Evolutionary conservation across 2,797 vertebrate species (phyloP).

Genomic region (Epinephelus coioides): DNA sequence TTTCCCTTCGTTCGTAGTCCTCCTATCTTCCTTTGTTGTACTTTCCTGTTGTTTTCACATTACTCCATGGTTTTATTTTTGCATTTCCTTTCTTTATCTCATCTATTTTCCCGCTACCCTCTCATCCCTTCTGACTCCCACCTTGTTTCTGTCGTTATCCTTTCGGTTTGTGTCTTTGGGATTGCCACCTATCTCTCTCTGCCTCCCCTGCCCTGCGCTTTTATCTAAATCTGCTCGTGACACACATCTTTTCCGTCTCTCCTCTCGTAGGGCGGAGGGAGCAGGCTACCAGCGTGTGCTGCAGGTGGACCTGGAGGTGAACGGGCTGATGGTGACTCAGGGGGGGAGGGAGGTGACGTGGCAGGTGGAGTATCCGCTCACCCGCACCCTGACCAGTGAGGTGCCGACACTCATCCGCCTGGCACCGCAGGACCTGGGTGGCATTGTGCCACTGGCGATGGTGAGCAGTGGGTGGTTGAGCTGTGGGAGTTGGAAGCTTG

Average conservation of each 20-base stretch:
- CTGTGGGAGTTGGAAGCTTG: not conserved
- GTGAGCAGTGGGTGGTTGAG: slow-evolving; percentile 82
- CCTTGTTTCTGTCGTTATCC: slow-evolving; percentile 36
- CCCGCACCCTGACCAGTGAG: slow-evolving; percentile 83
- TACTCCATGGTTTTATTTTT: slow-evolving; percentile 9
- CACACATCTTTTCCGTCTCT: slow-evolving; percentile 37
- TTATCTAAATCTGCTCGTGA: slow-evolving; percentile 61
- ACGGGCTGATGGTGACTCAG: slow-evolving; percentile 89
- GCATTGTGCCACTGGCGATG: slow-evolving; percentile 94
- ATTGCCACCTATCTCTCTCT: slow-evolving; percentile 20
- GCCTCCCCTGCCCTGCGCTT: not conserved
- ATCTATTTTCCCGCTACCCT: slow-evolving; percentile 10
- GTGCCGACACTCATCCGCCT: slow-evolving; percentile 91
- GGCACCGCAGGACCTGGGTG: slow-evolving; percentile 92
- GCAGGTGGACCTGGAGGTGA: slow-evolving; percentile 93
- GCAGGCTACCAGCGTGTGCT: slow-evolving; percentile 89
- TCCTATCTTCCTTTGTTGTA: slow-evolving; percentile 10
- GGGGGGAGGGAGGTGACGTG: slow-evolving; percentile 92
- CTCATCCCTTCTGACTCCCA: slow-evolving; percentile 23
- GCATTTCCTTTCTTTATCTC: slow-evolving; percentile 1
- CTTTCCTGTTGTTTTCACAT: slow-evolving; percentile 8
- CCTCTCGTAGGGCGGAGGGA: slow-evolving; percentile 83
- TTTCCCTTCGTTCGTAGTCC: slow-evolving; percentile 4
- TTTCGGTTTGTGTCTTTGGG: not conserved
- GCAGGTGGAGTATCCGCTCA: slow-evolving; percentile 95